A percentile compares a stretch with the other conserved stretches of the same genome.
These are phyloP conservation scores for Agrypnia vestita DNA, from an alignment of 1,140 invertebrate species.

Conservation along the genomic window DNA sequence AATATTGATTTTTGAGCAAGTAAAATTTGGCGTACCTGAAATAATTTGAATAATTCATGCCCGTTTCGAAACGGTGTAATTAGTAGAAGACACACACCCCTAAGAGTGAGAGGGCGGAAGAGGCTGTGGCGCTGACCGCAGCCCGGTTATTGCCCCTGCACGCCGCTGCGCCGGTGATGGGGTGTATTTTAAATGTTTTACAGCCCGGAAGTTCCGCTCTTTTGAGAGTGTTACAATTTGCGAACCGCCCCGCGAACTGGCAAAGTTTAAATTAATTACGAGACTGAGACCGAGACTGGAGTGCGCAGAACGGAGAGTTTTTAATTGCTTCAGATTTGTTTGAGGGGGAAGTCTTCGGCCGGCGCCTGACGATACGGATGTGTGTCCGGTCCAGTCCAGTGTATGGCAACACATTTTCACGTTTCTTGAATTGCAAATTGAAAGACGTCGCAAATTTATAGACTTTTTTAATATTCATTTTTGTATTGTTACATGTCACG, in stretches of 20 bases:
- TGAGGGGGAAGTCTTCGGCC: conserved; percentile 1
- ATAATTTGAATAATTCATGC: too few species aligned
- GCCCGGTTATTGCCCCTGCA: conserved; percentile 11
- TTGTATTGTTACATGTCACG: too few species aligned
- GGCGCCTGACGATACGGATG: background rate
- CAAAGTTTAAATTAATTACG: conserved; percentile 39
- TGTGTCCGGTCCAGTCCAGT: too few species aligned
- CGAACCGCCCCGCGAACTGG: conserved; percentile 28
- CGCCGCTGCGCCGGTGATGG: conserved; percentile 10
- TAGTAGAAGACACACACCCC: too few species aligned
- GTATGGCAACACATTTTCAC: too few species aligned
- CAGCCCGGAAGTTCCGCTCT: conserved; percentile 22
- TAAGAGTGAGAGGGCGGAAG: too few species aligned
- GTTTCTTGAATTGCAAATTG: too few species aligned
- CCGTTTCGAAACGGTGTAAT: too few species aligned
- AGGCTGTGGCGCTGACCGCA: conserved; percentile 9
- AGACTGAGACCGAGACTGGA: conserved; percentile 3
- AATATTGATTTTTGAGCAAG: too few species aligned
- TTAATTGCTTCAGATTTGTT: conserved; percentile 38
- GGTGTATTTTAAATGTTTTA: conserved; percentile 40
- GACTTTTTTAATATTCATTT: too few species aligned
- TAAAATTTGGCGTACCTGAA: too few species aligned
- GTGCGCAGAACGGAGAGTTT: conserved; percentile 11
- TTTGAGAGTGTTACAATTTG: conserved; percentile 37
- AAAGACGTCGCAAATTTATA: too few species aligned